Conservation (phyloP, 2,888 invertebrate genomes). For the Lasioglossum figueresi region DNA sequence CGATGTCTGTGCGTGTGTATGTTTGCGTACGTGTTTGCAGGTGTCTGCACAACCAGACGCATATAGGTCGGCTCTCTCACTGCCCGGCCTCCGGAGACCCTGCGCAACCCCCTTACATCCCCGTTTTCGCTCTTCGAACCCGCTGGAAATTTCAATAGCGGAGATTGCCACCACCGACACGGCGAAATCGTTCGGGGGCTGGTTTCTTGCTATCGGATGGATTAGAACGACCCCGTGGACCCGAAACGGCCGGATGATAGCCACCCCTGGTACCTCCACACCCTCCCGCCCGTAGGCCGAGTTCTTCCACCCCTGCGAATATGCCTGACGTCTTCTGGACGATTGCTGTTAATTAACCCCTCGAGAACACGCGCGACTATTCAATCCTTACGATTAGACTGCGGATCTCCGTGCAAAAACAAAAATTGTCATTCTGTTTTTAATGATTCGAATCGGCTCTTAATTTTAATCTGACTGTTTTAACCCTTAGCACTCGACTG, state of each 20-base stretch:
- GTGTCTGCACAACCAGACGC: background rate
- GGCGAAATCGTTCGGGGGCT: slow-evolving; percentile 18
- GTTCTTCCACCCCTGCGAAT: background rate
- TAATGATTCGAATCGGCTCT: background rate
- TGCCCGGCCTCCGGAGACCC: slow-evolving; percentile 52
- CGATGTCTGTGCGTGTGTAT: background rate
- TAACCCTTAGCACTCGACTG: no score
- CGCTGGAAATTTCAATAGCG: slow-evolving; percentile 55
- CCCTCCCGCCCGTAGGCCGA: background rate
- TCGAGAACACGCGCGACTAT: background rate
- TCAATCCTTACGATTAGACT: background rate
- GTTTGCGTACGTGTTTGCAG: background rate
- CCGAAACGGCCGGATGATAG: slow-evolving; percentile 2
- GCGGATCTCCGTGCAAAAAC: background rate
- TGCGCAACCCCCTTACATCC: slow-evolving; percentile 27
- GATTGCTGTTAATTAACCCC: background rate
- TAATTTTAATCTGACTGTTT: no score
- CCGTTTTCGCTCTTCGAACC: slow-evolving; percentile 35
- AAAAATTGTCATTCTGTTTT: background rate
- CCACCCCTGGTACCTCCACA: background rate
- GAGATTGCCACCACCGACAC: slow-evolving; percentile 51
- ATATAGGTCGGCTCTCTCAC: slow-evolving; percentile 36
- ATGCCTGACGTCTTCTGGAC: background rate
- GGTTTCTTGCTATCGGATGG: slow-evolving; percentile 36
- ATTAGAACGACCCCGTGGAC: slow-evolving; percentile 32